Base-by-base conservation (phyloP, 1,140 invertebrate species). In the Kradibia gibbosae region DNA sequence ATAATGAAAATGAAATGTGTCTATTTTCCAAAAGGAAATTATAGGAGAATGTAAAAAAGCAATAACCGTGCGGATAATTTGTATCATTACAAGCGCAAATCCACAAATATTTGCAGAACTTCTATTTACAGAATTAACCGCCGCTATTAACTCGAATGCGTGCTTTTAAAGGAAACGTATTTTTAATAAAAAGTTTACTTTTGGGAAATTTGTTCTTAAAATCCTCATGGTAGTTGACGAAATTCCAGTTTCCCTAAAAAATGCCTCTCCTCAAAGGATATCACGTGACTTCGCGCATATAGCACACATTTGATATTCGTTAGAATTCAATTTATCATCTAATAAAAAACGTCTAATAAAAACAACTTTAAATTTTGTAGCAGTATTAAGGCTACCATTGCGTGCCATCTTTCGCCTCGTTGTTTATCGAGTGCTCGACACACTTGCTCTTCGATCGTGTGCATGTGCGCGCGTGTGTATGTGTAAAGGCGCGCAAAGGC, bases 321-420 rank as follows among this genome's bases (percentile, higher is more conserved):
- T n/a, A 55, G 22, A n/a, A 25, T 36, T n/a, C 71, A 15, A 55
- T 31, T 15, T 15, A 25, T 17, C 11, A 62, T 25, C 34, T 25
- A 42, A 60, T 60, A 60, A 28, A 13, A 28, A 31, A 25, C n/a
- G n/a, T 45, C 13, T 45, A 36, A 25, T 60, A 45, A 15, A 62
- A 17, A 62, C 74, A 28, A 42, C 74, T 76, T n/a, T 31, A 62
- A 36, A 17, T 77, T 77, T 77, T 67, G 75, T 78, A 70, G 15
- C 75, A 20, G 42, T 34, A 79, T 79, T 34, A 60, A 73, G n/a
- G 53, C 70, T 53, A 73, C 70, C 73, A 39, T 25, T 48, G 53
- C 60, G 34, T 72, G 60, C 36, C 36, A 73, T 28, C 70, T 73
- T 60, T 80, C 7, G 36, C 13, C 17, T 60, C 53, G 55, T 74